These are phyloP conservation scores for Rhimphoctona megacephalus DNA, from an alignment of 2,888 invertebrate species.

Conservation along the genomic window DNA sequence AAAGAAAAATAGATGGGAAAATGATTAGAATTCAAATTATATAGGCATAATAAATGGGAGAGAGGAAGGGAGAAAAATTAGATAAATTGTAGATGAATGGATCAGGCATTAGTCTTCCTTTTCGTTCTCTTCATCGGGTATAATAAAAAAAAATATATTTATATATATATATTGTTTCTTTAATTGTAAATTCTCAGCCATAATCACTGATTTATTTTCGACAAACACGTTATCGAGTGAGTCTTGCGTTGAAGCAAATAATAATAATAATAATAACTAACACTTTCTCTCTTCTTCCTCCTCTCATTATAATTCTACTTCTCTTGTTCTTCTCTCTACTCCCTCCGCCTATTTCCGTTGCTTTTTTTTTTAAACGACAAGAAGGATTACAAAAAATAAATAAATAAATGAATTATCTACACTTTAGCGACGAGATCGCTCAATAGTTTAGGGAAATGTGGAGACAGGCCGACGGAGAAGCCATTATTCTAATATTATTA, in stretches of 20 bases:
- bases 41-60: slow-evolving; percentile 68
- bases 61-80: slow-evolving; percentile 65
- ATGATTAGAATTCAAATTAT: slow-evolving; percentile 69
- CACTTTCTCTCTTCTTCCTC: slow-evolving; percentile 50
- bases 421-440: slow-evolving; percentile 40
- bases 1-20: slow-evolving; percentile 61
- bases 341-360: slow-evolving; percentile 63
- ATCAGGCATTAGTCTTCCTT: slow-evolving; percentile 64
- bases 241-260: slow-evolving; percentile 33
- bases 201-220: slow-evolving; percentile 52
- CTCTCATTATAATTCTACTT: slow-evolving; percentile 36
- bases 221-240: slow-evolving; percentile 39
- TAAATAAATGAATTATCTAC: slow-evolving; percentile 20
- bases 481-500: slow-evolving; percentile 46
- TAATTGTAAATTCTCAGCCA: slow-evolving; percentile 58
- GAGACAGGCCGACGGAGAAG: slow-evolving; percentile 66
- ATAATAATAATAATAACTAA: slow-evolving; percentile 56
- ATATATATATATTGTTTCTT: slow-evolving; percentile 35
- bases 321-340: slow-evolving; percentile 51
- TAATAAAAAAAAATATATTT: slow-evolving; percentile 43
- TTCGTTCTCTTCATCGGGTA: slow-evolving; percentile 65
- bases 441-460: slow-evolving; percentile 53
- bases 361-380: slow-evolving; percentile 27
- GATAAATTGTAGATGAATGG: slow-evolving; percentile 57
- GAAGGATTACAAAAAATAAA: slow-evolving; percentile 36